A percentile compares a stretch with the other conserved stretches of the same genome.
Conservation (phyloP, 2,797 vertebrate species). For the Oceanodroma leucorhoa region DNA sequence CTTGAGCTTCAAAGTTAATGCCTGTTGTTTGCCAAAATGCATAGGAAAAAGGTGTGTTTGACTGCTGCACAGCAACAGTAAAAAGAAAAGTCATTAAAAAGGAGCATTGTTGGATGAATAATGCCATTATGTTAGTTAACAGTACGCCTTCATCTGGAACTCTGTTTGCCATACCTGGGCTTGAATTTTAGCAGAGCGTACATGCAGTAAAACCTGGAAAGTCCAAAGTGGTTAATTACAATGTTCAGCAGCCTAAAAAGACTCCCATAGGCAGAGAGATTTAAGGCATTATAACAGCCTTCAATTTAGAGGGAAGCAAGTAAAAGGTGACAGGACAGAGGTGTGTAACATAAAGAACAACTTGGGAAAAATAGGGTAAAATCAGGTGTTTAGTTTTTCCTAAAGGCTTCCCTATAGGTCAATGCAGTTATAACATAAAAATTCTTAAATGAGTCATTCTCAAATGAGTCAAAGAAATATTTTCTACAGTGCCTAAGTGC, state of each 20-base stretch:
- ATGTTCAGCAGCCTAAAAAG: neutral
- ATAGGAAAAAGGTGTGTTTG: neutral
- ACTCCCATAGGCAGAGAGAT: neutral
- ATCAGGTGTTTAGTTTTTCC: neutral
- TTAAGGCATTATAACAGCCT: neutral
- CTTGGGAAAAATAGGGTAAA: neutral
- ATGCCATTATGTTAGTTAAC: neutral
- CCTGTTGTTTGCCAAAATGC: neutral
- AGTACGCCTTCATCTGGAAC: neutral
- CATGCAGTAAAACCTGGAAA: neutral
- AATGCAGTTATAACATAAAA: neutral
- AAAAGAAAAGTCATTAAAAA: neutral
- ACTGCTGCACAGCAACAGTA: neutral
- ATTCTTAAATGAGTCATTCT: neutral
- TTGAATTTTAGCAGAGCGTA: neutral
- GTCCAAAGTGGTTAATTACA: conserved; percentile 24
- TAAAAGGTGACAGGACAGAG: neutral
- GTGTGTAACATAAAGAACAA: neutral
- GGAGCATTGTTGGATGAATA: neutral
- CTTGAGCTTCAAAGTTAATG: neutral
- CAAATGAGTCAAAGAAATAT: neutral
- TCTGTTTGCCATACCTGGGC: neutral
- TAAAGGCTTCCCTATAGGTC: neutral
- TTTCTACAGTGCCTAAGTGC: neutral
- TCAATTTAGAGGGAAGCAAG: neutral